Conservation (phyloP, 2,113 vertebrate genomes). For the Antechinus flavipes region DNA sequence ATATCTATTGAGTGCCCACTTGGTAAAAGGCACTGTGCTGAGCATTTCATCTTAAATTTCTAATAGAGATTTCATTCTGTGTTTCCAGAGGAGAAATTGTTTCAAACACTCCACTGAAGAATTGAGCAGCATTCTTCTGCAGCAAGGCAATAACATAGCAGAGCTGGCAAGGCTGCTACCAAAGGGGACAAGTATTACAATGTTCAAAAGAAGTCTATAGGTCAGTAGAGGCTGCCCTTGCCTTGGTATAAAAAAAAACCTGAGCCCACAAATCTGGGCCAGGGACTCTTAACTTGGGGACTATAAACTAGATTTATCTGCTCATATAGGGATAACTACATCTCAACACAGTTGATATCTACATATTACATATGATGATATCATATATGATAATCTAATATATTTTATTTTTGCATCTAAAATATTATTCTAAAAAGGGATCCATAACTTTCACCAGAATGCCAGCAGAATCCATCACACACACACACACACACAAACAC, state of each 20-base stretch:
- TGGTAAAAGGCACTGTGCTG: not conserved
- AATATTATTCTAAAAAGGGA: not conserved
- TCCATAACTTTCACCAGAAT: not conserved
- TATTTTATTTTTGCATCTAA: not conserved
- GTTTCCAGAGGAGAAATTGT: not conserved
- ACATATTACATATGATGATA: too few relatives aligned
- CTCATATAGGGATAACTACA: not conserved
- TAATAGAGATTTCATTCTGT: conserved; percentile 6
- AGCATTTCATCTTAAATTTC: not conserved
- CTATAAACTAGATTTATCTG: not conserved
- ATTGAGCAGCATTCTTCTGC: not conserved
- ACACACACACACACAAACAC: not conserved
- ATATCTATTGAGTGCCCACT: not conserved
- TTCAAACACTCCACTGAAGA: not conserved
- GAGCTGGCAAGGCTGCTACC: not conserved
- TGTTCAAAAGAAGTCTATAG: not conserved
- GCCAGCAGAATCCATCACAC: not conserved
- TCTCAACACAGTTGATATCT: not conserved
- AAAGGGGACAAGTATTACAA: not conserved
- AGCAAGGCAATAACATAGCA: not conserved
- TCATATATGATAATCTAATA: not conserved
- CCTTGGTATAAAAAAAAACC: not conserved
- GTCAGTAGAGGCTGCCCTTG: not conserved
- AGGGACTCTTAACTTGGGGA: not conserved
- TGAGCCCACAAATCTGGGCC: not conserved